phyloP scores from a whole-genome alignment of 2,888 invertebrate species.

The Rotaria magnacalcarata region DNA sequence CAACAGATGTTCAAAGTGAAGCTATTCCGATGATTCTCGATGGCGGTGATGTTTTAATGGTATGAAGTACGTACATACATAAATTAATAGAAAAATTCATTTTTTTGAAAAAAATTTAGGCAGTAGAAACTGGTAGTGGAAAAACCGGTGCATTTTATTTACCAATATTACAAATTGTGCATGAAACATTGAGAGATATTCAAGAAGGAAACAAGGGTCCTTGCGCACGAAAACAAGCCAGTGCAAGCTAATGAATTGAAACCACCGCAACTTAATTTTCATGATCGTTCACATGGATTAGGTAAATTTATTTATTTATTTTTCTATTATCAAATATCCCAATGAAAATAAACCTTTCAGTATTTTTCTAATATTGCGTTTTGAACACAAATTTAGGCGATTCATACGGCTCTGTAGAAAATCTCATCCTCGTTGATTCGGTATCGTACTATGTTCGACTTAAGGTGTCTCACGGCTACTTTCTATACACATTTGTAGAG shows the following conservation, averaged over 20 bases:
- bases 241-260: conserved; percentile 48
- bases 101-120: too few relatives aligned
- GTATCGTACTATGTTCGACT: too few relatives aligned
- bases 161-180: conserved; percentile 92
- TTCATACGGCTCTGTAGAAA: too few relatives aligned
- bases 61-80: conserved; percentile 95
- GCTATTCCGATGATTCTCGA: conserved; percentile 93
- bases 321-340: too few relatives aligned
- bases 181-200: conserved; percentile 84
- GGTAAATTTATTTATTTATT: conserved; percentile 53
- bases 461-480: too few relatives aligned
- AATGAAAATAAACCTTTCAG: too few relatives aligned
- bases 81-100: conserved; percentile 49
- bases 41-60: conserved; percentile 97
- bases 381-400: too few relatives aligned
- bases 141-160: conserved; percentile 76
- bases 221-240: conserved; percentile 40
- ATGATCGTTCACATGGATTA: conserved; percentile 75
- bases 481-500: too few relatives aligned
- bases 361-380: too few relatives aligned
- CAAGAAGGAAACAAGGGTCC: conserved; percentile 62
- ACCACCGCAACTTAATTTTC: conserved; percentile 75
- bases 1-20: conserved; percentile 97
- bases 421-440: too few relatives aligned
- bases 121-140: conserved; percentile 24